These are phyloP conservation scores for Bellardia bayeri DNA, from an alignment of 2,888 invertebrate species.

Conservation along the genomic window DNA sequence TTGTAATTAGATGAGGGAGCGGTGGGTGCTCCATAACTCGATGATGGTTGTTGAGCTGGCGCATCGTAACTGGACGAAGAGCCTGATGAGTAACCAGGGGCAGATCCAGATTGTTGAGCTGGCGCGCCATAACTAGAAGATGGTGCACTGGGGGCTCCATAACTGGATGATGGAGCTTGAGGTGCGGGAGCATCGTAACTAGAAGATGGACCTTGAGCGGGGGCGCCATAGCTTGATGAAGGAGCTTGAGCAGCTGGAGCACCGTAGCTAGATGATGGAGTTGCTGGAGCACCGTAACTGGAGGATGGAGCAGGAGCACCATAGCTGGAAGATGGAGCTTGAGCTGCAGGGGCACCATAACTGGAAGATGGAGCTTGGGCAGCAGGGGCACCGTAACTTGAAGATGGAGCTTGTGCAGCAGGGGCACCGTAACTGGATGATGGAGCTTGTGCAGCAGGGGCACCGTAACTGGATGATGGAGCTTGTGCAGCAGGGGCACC, in stretches of 20 bases:
- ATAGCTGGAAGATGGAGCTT: conserved; percentile 78
- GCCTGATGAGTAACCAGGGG: conserved; percentile 78
- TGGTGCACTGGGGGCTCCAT: conserved; percentile 77
- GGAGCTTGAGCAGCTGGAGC: conserved; percentile 75
- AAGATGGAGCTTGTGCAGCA: conserved; percentile 73
- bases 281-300: conserved; percentile 75
- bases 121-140: conserved; percentile 77
- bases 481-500: too few species aligned
- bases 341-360: conserved; percentile 72
- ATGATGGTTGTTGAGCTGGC: conserved; percentile 72
- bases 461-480: too few species aligned
- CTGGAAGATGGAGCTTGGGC: conserved; percentile 79
- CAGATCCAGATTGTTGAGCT: conserved; percentile 73
- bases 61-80: conserved; percentile 75
- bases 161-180: conserved; percentile 76
- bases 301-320: conserved; percentile 77
- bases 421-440: conserved; percentile 75
- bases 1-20: conserved; percentile 66
- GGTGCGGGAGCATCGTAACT: conserved; percentile 76
- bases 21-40: conserved; percentile 79
- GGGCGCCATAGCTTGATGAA: conserved; percentile 79
- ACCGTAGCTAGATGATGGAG: conserved; percentile 76
- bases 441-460: too few species aligned
- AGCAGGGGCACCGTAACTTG: conserved; percentile 82
- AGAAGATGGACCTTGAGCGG: conserved; percentile 60